Percentiles rank a stretch among this genome's conserved stretches.
Conservation (phyloP, 1,140 invertebrate species). For the Bombus turneri region DNA sequence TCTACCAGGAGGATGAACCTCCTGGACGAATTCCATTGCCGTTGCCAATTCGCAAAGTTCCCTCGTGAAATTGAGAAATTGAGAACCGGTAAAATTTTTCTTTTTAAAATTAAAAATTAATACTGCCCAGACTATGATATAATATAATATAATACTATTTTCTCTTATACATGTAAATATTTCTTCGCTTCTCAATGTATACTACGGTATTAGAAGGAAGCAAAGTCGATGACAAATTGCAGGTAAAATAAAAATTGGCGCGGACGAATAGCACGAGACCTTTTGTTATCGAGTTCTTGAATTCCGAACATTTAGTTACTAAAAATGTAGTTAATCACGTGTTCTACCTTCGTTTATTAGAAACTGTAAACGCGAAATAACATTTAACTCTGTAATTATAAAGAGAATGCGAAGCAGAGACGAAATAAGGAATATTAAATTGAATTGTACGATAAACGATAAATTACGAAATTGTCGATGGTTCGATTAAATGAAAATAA, state of each 20-base stretch:
- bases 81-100: not conserved
- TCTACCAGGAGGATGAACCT: not conserved
- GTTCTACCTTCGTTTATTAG: not conserved
- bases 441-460: no score
- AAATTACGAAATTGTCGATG: not conserved
- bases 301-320: not conserved
- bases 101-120: not conserved
- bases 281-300: not conserved
- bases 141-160: no score
- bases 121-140: no score
- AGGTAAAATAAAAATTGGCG: not conserved
- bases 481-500: not conserved
- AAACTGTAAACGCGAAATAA: not conserved
- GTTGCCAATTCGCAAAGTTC: not conserved
- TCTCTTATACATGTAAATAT: not conserved
- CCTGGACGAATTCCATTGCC: conserved; percentile 2
- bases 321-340: rapidly evolving
- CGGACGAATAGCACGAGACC: not conserved
- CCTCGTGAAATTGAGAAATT: not conserved
- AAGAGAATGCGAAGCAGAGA: not conserved
- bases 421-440: not conserved
- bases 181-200: not conserved
- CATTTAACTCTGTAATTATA: not conserved
- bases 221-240: not conserved
- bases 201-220: not conserved